Base-by-base conservation (phyloP, 1,140 invertebrate genomes). In the Drosophila azteca region DNA sequence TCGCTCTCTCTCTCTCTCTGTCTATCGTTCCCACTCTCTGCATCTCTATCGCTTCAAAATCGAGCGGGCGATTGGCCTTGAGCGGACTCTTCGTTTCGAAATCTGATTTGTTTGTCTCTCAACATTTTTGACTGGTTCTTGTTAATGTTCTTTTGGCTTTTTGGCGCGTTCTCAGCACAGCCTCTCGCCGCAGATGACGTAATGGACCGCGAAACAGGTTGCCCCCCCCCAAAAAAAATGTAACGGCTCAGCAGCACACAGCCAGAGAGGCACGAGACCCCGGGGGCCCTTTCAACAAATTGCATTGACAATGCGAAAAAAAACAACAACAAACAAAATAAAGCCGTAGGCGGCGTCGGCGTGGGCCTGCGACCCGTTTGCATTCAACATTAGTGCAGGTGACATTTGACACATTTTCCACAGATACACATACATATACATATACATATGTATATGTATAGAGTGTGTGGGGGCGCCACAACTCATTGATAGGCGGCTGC, bases 331-430 rank as follows among this genome's bases (percentile, higher is more conserved):
- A n/a, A n/a, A n/a, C n/a, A n/a, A n/a, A n/a, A n/a, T n/a, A 48
- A 43, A 61, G 20, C 51, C 11, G 60, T 13, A 41, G 62, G 60
- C 53, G 60, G 35, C 61, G 65, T 61, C 52, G 35, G 11, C 9
- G 35, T 39, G 13, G 35, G 35, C 35, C 1, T 39, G 13, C 35
- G 35, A 39, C 35, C 35, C 35, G 35, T 39, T 39, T 39, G 35
- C 35, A 39, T 49, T 71, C 46, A 53, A 43, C 17, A 31, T 52
- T 11, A 20, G 43, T 50, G 79, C 63, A 75, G 79, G 65, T 84
- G 64, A 79, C 63, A 68, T 81, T 81, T 81, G 73, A 77, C 75
- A 83, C 82, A 82, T 84, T 73, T 78, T 73, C 55, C 35, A 59
- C 31, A 17, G 22, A 52, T 58, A 46, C 60, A 69, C 53, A 65